Evolutionary conservation across 2,888 invertebrate species (phyloP), one percentile per base, ranked within the genome.

Genomic region (Galeopsomyia nigrocyanea): DNA sequence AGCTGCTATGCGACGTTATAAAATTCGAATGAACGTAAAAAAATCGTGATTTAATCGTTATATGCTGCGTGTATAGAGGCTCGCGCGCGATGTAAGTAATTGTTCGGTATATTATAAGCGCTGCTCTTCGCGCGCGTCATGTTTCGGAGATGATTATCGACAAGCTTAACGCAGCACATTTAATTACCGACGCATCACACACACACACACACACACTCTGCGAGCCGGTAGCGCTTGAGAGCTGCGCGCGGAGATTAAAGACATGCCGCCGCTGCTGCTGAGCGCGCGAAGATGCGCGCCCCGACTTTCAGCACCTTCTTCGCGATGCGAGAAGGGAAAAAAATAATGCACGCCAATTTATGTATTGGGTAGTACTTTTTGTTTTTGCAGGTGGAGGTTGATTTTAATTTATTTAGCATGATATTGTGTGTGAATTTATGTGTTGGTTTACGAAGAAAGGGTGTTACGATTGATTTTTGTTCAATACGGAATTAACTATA

Each of bases 191-290:
- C 22, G 53, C 58, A 47, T 26, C 31, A 53, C n/a, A n/a, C n/a
- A n/a, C n/a, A n/a, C n/a, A n/a, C n/a, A n/a, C n/a, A n/a, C 22
- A 26, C 26, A 26, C 55, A 50, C n/a, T 58, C 50, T n/a, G 26
- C 53, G 63, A 67, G 74, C 26, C 74, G 67, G 74, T 74, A 74
- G 74, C 73, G 39, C 26, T 26, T 13, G 19, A 21, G 26, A 50
- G 21, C 47, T 31, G n/a, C n/a, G n/a, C n/a, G n/a, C n/a, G 47
- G 58, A 74, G 74, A 74, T 74, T 74, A 74, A 74, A 74, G 74
- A 70, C 51, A 58, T 57, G 63, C 74, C 74, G 74, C 70, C 65
- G 64, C 49, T 5, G 26, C 26, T 5, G 26, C 26, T 46, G n/a
- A 26, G 49, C n/a, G 22, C 57, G 49, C 64, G 50, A 49, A 26